Base-by-base conservation (phyloP, 2,113 vertebrate species). In the Pristiophorus japonicus region DNA sequence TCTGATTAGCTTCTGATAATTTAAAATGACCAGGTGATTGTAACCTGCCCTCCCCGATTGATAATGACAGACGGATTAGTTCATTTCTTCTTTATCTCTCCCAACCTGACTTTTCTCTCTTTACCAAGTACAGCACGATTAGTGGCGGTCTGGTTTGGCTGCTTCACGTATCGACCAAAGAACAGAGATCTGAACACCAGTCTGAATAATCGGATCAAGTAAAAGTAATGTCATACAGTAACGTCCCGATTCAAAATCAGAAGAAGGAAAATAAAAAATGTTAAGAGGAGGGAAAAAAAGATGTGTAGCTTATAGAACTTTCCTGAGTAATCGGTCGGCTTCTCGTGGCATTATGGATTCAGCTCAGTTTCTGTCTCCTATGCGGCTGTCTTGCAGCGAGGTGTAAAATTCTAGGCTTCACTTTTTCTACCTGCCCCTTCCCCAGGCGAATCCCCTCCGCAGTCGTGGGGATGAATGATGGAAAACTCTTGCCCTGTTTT, bases 21-120 rank as follows among this genome's bases (percentile, higher is more conserved):
- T 94, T 94, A 94, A 94, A 94, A 70, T 47, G 93, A 73, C 66
- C 66, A 94, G 45, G 93, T 94, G 93, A 70, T 94, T 94, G 93
- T 94, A 94, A 94, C 93, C 66, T 70, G 66, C 45, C 27, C 66
- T 94, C 24, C 24, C 66, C 42, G 1, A 67, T 94, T 94, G 66
- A 67, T 70, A 94, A 94, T 73, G 93, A 73, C 66, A 94, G 65
- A 47, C 45, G 45, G 65, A 94, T 94, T 94, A 70, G 18, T 38
- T 73, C 11, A 73, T 94, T 94, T 70, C 45, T 94, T 24, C 45
- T 51, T 94, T 94, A 94, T 47, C 93, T 94, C 66, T 51, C 22
- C 47, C 24, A 30, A 30, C 27, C 45, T 94, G 24, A 34, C 11
- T 70, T 70, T 70, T 94, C 10, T 34, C 65, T 47, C 65, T 47